phyloP scores from a whole-genome alignment of 2,113 vertebrate genomes.

The Turnix velox region DNA sequence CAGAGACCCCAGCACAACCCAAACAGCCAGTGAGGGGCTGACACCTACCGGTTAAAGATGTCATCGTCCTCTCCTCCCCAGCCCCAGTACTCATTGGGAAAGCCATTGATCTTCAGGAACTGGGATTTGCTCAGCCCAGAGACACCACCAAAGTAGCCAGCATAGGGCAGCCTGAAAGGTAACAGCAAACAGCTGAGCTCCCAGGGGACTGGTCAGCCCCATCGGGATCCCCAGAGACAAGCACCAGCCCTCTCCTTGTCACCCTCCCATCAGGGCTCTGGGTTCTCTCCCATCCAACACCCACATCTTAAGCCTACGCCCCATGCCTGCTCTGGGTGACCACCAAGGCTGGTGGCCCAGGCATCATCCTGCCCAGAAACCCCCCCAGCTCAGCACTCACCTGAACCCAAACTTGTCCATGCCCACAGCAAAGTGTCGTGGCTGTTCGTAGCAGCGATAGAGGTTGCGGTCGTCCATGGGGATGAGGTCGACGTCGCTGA shows the following conservation, averaged over 20 bases:
- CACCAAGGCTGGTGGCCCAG: accelerated
- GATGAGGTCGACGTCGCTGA: conserved; percentile 95
- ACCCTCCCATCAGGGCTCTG: not conserved
- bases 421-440: conserved; percentile 94
- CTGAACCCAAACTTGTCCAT: conserved; percentile 88
- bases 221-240: not conserved
- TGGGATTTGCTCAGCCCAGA: conserved; percentile 96
- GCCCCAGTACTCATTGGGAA: conserved; percentile 99
- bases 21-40: accelerated
- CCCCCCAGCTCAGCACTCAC: conserved; percentile 35
- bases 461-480: conserved; percentile 99
- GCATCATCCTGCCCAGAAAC: not conserved
- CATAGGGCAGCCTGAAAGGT: conserved; percentile 87
- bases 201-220: not conserved
- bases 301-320: accelerated
- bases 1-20: not conserved
- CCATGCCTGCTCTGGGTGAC: accelerated
- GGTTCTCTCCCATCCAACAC: not conserved
- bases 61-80: conserved; percentile 99
- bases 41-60: conserved; percentile 94
- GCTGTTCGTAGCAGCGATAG: conserved; percentile 97
- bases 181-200: not conserved
- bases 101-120: conserved; percentile 98
- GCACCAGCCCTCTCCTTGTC: not conserved
- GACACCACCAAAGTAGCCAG: conserved; percentile 95